Evolutionary conservation across 1,140 invertebrate species (phyloP), one percentile per base, ranked within the genome.

Genomic region (Heliconius congener): DNA sequence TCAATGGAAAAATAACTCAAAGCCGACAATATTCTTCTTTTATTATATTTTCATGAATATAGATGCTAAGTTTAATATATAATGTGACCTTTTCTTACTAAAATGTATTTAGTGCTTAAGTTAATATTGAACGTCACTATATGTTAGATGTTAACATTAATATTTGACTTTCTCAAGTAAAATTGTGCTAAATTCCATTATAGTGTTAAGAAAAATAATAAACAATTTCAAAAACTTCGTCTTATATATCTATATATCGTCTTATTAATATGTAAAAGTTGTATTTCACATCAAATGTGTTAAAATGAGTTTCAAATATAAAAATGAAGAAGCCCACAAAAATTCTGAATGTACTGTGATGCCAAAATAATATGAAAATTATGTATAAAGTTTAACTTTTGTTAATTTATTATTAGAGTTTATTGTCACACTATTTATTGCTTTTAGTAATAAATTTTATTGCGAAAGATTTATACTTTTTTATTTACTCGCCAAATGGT

Each of bases 341-440:
- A 75, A 84, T 88, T 87, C 85, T 83, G 84, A 88, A 84, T 88
- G 82, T 87, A 92, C 90, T 94, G 92, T 94, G 91, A 94, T 94
- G 92, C 91, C 92, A 94, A 94, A 94, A 87, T 84, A 84, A 83
- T 83, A 82, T 86, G 85, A 90, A 85, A 80, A 83, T 80, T 88
- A 87, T 87, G 82, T 89, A 88, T 87, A 92, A 91, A 86, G 88
- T 91, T 91, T 84, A 86, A 85, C 78, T 92, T 93, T 90, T 92
- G 92, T 94, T 94, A 90, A 89, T 89, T 91, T 90, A 91, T 91
- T 91, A 79, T 90, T 92, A 93, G 86, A 93, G 91, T 94, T 86
- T 94, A 94, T 88, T 85, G 89, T 92, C 86, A 89, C 86, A 88
- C 85, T 93, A 94, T 93, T 93, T 93, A 93, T 91, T 93, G 91